Percentiles rank a stretch among this genome's conserved stretches.
These are phyloP conservation scores for Lanius ludovicianus DNA, from an alignment of 2,113 vertebrate genomes.

Conservation along the genomic window DNA sequence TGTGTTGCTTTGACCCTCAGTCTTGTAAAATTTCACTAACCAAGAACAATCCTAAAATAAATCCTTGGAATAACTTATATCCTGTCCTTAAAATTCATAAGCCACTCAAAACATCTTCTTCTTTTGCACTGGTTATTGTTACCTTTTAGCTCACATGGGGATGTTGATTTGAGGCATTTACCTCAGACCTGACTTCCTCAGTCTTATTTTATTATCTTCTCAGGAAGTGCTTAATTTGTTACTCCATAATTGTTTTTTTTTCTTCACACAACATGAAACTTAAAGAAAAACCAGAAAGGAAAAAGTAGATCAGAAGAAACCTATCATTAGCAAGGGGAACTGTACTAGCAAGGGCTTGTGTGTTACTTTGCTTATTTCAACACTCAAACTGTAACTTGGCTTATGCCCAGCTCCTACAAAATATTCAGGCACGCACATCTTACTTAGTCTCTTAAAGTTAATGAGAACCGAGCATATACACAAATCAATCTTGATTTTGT, in stretches of 20 bases:
- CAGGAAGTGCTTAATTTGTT: not conserved
- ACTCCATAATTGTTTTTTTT: not conserved
- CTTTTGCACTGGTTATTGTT: not conserved
- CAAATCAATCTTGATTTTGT: not conserved
- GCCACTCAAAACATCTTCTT: not conserved
- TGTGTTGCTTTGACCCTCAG: not conserved
- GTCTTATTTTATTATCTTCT: not conserved
- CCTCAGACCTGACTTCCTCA: not conserved
- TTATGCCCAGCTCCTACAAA: not conserved
- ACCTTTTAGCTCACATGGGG: not conserved
- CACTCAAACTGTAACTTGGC: not conserved
- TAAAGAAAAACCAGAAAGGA: not conserved
- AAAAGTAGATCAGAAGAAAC: not conserved
- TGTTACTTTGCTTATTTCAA: not conserved
- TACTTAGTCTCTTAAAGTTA: not conserved
- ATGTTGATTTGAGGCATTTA: not conserved
- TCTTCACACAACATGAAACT: not conserved
- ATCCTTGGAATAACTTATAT: not conserved
- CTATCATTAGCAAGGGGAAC: not conserved
- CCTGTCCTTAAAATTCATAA: not conserved
- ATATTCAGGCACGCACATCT: not conserved
- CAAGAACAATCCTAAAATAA: not conserved
- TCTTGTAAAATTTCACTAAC: not conserved
- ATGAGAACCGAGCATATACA: not conserved
- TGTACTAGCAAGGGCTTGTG: not conserved